Evolutionary conservation across 2,797 vertebrate species (phyloP).

Genomic region (Margarornis squamiger): DNA sequence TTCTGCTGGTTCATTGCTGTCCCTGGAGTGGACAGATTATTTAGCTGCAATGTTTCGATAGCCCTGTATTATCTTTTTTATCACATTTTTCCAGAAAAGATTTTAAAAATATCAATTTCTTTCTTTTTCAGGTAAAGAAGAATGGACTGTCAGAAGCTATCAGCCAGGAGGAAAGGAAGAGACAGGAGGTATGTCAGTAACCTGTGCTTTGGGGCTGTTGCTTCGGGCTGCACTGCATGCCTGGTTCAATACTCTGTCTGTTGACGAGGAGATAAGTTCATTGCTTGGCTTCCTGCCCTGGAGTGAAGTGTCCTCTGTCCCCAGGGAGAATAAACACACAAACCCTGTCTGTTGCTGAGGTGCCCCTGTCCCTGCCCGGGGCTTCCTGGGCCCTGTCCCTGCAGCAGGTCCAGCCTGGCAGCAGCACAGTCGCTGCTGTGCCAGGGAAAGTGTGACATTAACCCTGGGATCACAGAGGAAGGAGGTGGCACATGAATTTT

Average conservation of each 20-base stretch:
- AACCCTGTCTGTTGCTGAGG: neutral
- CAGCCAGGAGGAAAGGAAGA: conserved; percentile 91
- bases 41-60: neutral
- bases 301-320: neutral
- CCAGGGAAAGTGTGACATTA: accelerated
- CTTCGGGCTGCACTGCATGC: neutral
- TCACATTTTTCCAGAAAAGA: neutral
- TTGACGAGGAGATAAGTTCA: neutral
- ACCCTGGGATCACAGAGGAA: neutral
- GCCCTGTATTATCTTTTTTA: neutral
- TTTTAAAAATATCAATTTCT: neutral
- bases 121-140: conserved; percentile 86
- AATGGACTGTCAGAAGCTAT: conserved; percentile 84
- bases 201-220: neutral
- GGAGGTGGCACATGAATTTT: neutral
- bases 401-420: neutral
- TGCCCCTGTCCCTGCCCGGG: neutral
- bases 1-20: neutral
- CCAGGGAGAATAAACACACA: neutral
- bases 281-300: neutral
- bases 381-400: neutral
- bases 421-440: neutral
- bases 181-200: conserved; percentile 86
- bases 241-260: neutral
- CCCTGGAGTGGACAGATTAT: neutral